phyloP scores from a whole-genome alignment of 2,888 invertebrate genomes.

The Nasonia oneida region DNA sequence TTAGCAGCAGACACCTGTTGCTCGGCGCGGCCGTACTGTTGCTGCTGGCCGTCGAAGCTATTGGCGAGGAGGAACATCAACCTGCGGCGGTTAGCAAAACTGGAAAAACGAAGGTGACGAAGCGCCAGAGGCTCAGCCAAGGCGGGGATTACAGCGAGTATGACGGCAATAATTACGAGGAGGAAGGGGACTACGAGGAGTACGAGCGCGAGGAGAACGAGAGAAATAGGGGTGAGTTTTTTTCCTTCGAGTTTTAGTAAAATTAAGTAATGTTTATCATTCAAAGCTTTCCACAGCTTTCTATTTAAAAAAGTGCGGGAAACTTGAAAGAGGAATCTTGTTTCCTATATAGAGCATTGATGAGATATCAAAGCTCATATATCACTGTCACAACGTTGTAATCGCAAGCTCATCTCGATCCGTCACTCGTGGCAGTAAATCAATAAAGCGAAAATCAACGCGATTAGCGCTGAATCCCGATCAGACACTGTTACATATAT shows the following conservation, averaged over 20 bases:
- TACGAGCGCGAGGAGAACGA: constrained; percentile 60
- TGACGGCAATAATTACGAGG: constrained; percentile 70
- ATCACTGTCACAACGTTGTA: not conserved
- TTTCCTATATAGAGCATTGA: no score
- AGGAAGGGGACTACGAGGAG: constrained; percentile 71
- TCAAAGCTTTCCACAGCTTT: no score
- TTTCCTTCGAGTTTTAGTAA: not conserved
- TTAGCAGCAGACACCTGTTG: constrained; percentile 43
- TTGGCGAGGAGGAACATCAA: constrained; percentile 60
- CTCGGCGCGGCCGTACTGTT: not conserved
- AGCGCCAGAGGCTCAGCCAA: constrained; percentile 37
- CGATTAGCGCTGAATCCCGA: not conserved
- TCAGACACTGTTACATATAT: not conserved
- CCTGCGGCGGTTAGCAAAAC: constrained; percentile 60
- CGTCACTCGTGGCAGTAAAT: constrained; percentile 5
- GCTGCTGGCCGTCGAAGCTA: not conserved
- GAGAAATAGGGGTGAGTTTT: constrained; percentile 59
- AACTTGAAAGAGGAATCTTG: no score
- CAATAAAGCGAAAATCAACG: not conserved
- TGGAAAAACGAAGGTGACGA: constrained; percentile 33
- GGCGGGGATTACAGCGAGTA: constrained; percentile 71
- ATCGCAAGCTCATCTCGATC: not conserved
- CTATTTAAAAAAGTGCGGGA: no score
- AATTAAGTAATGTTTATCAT: no score
- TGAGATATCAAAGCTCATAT: not conserved